phyloP scores from a whole-genome alignment of 2,888 invertebrate genomes.

The Drosophila engyochracea region DNA sequence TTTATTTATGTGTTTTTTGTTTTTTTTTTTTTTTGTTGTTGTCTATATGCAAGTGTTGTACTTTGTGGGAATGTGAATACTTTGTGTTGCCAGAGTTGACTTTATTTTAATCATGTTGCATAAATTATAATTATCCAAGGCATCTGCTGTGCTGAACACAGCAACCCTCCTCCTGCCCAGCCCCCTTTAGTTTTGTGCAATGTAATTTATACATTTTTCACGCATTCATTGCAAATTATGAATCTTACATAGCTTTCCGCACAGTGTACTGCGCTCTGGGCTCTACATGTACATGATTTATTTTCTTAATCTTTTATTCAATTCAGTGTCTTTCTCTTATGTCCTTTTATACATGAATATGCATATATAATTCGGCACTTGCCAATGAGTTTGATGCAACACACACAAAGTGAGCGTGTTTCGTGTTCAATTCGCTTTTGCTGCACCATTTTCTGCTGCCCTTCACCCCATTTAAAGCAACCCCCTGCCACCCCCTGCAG shows the following conservation, averaged over 20 bases:
- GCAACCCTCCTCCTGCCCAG: not conserved
- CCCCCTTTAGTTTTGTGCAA: not conserved
- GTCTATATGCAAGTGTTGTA: constrained; percentile 1
- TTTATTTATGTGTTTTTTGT: not conserved
- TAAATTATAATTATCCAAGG: constrained; percentile 39
- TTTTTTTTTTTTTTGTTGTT: not conserved
- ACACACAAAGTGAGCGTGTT: not conserved
- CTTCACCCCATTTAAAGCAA: constrained; percentile 30
- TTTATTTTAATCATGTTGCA: constrained; percentile 51
- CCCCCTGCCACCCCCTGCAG: too few species aligned
- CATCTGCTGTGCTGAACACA: constrained; percentile 1
- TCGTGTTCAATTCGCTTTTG: not conserved
- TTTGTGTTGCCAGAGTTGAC: constrained; percentile 11
- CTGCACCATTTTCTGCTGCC: constrained; percentile 40
- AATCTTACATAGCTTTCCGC: constrained; percentile 32
- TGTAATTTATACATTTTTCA: constrained; percentile 8
- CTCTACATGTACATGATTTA: not conserved
- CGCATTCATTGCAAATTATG: constrained; percentile 50
- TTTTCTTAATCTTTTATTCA: constrained; percentile 3
- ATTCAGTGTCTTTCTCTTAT: not conserved
- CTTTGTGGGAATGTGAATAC: not conserved
- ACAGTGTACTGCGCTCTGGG: not conserved
- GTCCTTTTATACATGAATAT: not conserved
- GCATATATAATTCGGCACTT: constrained; percentile 24
- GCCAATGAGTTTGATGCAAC: constrained; percentile 33